These are phyloP conservation scores for Drosophila bocki DNA, from an alignment of 1,140 invertebrate species.

Conservation along the genomic window DNA sequence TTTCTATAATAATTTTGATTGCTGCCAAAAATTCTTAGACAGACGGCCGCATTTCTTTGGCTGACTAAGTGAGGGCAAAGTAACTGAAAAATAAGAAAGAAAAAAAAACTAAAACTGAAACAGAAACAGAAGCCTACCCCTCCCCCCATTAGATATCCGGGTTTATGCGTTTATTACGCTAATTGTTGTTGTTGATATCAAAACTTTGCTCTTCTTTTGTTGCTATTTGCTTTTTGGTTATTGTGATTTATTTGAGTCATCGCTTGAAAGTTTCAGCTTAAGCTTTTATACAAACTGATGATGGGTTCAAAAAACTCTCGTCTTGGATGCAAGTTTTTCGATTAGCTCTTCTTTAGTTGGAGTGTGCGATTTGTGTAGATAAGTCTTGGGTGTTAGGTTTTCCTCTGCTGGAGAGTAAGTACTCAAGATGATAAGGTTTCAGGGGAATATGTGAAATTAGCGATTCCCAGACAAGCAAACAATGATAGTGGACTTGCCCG, in stretches of 20 bases:
- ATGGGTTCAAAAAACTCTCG: conserved; percentile 31
- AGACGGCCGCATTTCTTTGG: conserved; percentile 54
- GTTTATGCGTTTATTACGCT: conserved; percentile 56
- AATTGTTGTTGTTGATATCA: conserved; percentile 54
- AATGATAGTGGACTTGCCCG: background rate
- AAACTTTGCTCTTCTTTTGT: conserved; percentile 10
- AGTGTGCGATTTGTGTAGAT: background rate
- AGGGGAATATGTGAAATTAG: conserved; percentile 3
- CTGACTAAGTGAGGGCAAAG: conserved; percentile 49
- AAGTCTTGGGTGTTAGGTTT: conserved; percentile 1
- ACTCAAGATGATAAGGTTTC: conserved; percentile 5
- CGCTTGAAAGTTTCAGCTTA: background rate
- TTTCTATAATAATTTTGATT: conserved; percentile 73
- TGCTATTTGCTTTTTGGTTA: conserved; percentile 18
- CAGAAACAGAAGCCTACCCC: background rate
- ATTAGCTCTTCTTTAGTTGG: conserved; percentile 4
- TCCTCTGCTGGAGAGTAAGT: background rate
- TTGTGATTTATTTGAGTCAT: conserved; percentile 50
- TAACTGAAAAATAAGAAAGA: background rate
- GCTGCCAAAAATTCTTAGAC: conserved; percentile 79
- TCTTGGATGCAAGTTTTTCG: background rate
- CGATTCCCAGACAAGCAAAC: background rate
- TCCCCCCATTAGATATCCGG: conserved; percentile 28
- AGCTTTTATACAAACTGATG: background rate
- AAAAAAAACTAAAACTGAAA: background rate